phyloP scores from a whole-genome alignment of 2,888 invertebrate species.

The Erebia palarica region DNA sequence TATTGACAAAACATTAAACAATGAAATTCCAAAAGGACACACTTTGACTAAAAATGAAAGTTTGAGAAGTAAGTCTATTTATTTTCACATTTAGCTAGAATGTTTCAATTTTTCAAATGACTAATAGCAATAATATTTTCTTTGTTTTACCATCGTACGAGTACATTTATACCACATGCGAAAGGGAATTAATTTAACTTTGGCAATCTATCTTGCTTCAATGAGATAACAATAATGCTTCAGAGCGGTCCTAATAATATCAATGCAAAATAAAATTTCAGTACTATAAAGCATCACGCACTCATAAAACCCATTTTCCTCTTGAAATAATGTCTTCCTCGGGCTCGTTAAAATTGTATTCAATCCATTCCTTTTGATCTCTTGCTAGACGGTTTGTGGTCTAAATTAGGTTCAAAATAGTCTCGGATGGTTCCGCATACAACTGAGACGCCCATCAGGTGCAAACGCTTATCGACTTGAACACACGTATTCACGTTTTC shows the following conservation, averaged over 20 bases:
- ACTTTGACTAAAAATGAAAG: conserved; percentile 79
- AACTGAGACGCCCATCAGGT: conserved; percentile 68
- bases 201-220: conserved; percentile 31
- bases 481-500: conserved; percentile 14
- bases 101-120: neutral
- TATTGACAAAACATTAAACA: conserved; percentile 76
- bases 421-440: conserved; percentile 72
- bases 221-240: conserved; percentile 10
- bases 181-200: conserved; percentile 27
- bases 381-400: conserved; percentile 70
- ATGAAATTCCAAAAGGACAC: conserved; percentile 77
- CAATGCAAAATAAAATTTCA: neutral
- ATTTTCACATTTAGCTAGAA: neutral
- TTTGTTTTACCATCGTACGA: conserved; percentile 34
- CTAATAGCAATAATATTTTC: neutral
- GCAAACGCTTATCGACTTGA: conserved; percentile 51
- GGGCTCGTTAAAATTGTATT: conserved; percentile 43
- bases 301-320: conserved; percentile 25
- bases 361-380: conserved; percentile 73
- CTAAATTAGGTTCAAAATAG: conserved; percentile 75
- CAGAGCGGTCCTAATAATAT: neutral
- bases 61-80: conserved; percentile 71
- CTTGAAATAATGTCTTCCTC: conserved; percentile 24
- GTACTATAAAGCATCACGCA: neutral
- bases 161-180: conserved; percentile 46